These are phyloP conservation scores for Ara ararauna DNA, from an alignment of 2,797 vertebrate genomes.

Conservation along the genomic window DNA sequence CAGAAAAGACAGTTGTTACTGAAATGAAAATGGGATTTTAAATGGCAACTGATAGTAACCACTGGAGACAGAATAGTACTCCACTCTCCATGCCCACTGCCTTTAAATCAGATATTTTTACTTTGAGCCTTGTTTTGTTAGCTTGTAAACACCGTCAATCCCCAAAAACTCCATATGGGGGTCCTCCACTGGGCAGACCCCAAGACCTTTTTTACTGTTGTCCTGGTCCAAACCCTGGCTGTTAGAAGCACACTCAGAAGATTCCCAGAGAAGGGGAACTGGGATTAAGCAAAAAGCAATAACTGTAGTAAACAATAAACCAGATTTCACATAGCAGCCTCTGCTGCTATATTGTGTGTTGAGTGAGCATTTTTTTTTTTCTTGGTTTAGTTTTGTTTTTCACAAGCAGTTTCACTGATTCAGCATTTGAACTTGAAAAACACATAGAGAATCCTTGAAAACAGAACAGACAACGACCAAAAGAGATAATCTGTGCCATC, in stretches of 20 bases:
- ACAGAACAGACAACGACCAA: neutral
- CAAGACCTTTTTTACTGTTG: fast-evolving
- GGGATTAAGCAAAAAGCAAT: neutral
- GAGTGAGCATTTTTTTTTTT: neutral
- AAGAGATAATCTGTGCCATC: neutral
- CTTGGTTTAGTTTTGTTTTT: neutral
- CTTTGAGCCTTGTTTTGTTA: fast-evolving
- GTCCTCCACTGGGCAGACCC: fast-evolving
- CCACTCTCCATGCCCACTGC: neutral
- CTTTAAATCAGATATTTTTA: neutral
- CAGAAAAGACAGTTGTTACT: neutral
- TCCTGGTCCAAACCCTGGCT: fast-evolving
- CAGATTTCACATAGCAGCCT: fast-evolving
- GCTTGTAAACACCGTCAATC: neutral
- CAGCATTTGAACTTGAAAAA: neutral
- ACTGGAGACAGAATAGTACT: neutral
- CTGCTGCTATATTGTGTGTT: neutral
- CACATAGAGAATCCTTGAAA: neutral
- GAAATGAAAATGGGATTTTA: neutral
- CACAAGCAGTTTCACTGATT: neutral
- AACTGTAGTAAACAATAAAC: fast-evolving
- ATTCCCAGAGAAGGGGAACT: fast-evolving
- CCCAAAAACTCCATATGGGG: fast-evolving
- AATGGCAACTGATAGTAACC: neutral
- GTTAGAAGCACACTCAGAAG: neutral